A percentile compares a stretch with the other conserved stretches of the same genome.
These are phyloP conservation scores for Magallana gigas DNA, from an alignment of 1,140 invertebrate species.

Conservation along the genomic window DNA sequence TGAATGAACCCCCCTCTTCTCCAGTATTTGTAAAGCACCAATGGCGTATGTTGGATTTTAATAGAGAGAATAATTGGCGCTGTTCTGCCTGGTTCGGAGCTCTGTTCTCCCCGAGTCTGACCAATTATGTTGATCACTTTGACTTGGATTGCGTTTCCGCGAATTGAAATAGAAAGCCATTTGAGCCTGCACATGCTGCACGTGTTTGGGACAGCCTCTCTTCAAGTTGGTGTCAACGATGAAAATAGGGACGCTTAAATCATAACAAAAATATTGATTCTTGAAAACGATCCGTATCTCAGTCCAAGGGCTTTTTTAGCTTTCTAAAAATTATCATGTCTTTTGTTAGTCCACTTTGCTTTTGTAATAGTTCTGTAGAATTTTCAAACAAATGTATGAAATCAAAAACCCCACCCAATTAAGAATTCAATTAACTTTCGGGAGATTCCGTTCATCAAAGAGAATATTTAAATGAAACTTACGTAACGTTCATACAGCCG, in stretches of 20 bases:
- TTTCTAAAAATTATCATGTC: too few relatives aligned
- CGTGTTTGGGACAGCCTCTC: background rate
- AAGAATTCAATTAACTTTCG: too few relatives aligned
- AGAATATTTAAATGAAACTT: too few relatives aligned
- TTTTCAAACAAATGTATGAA: too few relatives aligned
- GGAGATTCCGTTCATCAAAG: too few relatives aligned
- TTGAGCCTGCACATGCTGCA: background rate
- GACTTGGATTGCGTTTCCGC: background rate
- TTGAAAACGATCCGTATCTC: background rate
- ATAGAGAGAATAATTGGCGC: background rate
- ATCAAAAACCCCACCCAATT: too few relatives aligned
- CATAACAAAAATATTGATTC: background rate
- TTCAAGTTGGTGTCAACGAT: background rate
- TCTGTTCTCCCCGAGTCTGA: background rate
- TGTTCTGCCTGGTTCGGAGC: background rate
- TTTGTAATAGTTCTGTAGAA: too few relatives aligned
- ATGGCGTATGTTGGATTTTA: background rate
- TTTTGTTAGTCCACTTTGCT: too few relatives aligned
- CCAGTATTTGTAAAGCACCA: background rate
- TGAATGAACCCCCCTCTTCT: background rate
- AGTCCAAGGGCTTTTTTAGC: too few relatives aligned
- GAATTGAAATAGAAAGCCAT: background rate
- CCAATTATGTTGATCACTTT: constrained; percentile 17
- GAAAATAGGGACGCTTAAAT: background rate
- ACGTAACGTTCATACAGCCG: too few relatives aligned